These are phyloP conservation scores for Musca domestica DNA, from an alignment of 1,140 invertebrate genomes.

Conservation along the genomic window DNA sequence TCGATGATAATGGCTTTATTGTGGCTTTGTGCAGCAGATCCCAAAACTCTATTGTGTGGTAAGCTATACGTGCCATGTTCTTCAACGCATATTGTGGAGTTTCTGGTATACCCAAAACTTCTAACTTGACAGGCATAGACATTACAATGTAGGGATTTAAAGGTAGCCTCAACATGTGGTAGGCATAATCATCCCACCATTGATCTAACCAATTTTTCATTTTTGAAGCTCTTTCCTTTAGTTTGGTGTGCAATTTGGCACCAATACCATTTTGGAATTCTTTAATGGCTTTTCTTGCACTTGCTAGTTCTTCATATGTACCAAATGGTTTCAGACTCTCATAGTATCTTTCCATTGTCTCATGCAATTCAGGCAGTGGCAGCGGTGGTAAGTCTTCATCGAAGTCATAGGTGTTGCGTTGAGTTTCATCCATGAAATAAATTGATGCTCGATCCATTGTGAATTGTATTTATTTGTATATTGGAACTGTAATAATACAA, in stretches of 20 bases:
- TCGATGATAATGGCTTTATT: conserved; percentile 65
- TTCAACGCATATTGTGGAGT: conserved; percentile 36
- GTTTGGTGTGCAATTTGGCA: conserved; percentile 62
- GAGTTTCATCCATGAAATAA: conserved; percentile 39
- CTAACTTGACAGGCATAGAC: conserved; percentile 40
- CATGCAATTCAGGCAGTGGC: conserved; percentile 65
- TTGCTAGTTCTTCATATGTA: conserved; percentile 54
- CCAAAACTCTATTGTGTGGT: conserved; percentile 51
- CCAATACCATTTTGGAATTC: conserved; percentile 61
- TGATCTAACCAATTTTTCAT: conserved; percentile 56
- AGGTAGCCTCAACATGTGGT: conserved; percentile 63
- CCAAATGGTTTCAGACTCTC: conserved; percentile 62
- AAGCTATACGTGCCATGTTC: conserved; percentile 43
- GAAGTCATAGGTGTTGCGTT: conserved; percentile 46
- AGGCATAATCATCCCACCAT: conserved; percentile 78
- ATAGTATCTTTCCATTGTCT: conserved; percentile 66
- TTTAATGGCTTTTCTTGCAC: conserved; percentile 57
- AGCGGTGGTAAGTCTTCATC: conserved; percentile 60
- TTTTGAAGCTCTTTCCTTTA: conserved; percentile 59
- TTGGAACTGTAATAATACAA: not conserved
- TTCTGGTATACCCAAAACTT: conserved; percentile 39
- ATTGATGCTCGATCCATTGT: conserved; percentile 46
- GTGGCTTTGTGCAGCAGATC: conserved; percentile 51
- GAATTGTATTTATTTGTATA: not conserved
- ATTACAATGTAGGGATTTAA: conserved; percentile 59